These are phyloP conservation scores for Diloba caeruleocephala DNA, from an alignment of 2,888 invertebrate species.

Conservation along the genomic window DNA sequence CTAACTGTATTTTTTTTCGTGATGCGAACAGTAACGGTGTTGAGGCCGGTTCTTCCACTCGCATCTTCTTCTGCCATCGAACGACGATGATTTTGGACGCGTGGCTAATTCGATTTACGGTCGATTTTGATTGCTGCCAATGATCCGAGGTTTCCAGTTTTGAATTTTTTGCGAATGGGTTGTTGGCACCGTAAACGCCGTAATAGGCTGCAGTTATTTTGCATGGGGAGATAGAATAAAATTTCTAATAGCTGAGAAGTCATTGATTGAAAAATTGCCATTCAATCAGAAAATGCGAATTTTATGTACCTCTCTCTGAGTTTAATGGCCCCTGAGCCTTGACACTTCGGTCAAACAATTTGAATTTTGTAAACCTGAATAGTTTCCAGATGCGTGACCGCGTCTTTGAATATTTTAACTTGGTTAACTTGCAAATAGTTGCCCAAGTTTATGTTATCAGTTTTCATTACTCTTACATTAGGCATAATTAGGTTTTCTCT, in stretches of 20 bases:
- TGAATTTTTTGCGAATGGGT: conserved; percentile 44
- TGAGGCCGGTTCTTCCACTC: conserved; percentile 75
- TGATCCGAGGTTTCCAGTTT: conserved; percentile 49
- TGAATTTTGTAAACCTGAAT: conserved; percentile 4
- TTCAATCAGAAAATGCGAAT: conserved; percentile 25
- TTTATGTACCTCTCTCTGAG: conserved; percentile 13
- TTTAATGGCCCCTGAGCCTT: conserved; percentile 14
- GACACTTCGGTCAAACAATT: conserved; percentile 5
- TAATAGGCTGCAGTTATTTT: conserved; percentile 52
- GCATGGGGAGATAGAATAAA: conserved; percentile 47
- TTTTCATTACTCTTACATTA: no score
- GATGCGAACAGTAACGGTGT: conserved; percentile 82
- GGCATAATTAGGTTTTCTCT: no score
- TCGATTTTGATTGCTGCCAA: conserved; percentile 54
- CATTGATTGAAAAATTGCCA: conserved; percentile 32
- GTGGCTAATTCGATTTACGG: conserved; percentile 61
- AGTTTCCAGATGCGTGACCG: neutral
- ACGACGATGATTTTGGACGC: conserved; percentile 66
- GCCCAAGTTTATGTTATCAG: no score
- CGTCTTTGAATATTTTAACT: neutral
- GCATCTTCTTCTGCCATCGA: conserved; percentile 67
- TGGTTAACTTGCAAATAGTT: neutral
- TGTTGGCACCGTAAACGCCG: conserved; percentile 46
- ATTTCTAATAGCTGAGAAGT: conserved; percentile 24
- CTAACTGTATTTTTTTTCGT: conserved; percentile 88